These are phyloP conservation scores for Euglossa dilemma DNA, from an alignment of 1,140 invertebrate species.

Conservation along the genomic window DNA sequence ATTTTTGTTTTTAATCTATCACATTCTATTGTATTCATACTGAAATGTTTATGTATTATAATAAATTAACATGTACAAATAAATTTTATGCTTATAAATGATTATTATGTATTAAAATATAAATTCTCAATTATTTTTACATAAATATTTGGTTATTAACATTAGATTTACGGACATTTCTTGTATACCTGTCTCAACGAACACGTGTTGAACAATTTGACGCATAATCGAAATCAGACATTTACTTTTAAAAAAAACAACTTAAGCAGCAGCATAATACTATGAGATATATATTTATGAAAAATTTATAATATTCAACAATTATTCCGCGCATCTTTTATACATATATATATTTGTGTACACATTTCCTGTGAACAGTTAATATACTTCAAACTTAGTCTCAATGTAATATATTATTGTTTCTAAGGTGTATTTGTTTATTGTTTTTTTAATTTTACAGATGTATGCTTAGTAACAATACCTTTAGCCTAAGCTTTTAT, in stretches of 20 bases:
- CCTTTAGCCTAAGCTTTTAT: no score
- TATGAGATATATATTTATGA: background rate
- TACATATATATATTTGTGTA: background rate
- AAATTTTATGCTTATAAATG: background rate
- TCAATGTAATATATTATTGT: background rate
- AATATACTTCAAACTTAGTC: no score
- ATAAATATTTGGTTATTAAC: background rate
- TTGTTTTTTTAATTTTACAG: no score
- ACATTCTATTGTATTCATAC: background rate
- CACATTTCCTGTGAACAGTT: background rate
- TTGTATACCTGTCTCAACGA: background rate
- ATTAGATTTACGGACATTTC: background rate
- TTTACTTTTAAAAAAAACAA: background rate
- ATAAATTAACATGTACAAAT: slow-evolving; percentile 10
- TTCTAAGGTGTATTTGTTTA: no score
- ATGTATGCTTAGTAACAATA: no score
- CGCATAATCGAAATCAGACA: background rate
- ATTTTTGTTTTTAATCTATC: slow-evolving; percentile 1
- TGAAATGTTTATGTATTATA: slow-evolving; percentile 20
- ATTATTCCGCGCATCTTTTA: background rate
- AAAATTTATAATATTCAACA: background rate
- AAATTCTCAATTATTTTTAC: background rate
- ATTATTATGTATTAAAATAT: background rate
- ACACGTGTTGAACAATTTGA: background rate
- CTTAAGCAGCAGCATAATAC: background rate